These are phyloP conservation scores for Gallinago paraguaiae DNA, from an alignment of 2,113 vertebrate species.

Conservation along the genomic window DNA sequence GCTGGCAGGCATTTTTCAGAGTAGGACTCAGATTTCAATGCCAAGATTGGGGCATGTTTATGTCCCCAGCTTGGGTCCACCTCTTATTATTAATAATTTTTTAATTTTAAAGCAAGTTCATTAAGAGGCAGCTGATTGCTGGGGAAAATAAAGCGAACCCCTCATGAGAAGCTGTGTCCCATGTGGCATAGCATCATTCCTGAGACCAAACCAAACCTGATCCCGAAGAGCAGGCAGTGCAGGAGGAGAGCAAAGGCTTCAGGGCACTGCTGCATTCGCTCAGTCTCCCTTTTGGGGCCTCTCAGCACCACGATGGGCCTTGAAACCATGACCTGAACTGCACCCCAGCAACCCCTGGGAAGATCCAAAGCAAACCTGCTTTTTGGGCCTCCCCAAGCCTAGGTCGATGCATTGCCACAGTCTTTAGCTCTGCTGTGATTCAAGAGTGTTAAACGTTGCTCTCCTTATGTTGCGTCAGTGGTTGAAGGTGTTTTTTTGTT, in stretches of 20 bases:
- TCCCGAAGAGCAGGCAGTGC: neutral
- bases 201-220: neutral
- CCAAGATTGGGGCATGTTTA: neutral
- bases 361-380: neutral
- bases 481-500: neutral
- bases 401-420: neutral
- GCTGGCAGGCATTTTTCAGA: neutral
- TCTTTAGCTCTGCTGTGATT: neutral
- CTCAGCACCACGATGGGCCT: neutral
- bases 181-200: neutral
- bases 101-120: neutral
- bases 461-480: rapidly evolving
- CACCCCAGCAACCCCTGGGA: neutral
- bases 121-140: neutral
- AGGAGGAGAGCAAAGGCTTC: neutral
- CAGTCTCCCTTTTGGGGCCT: neutral
- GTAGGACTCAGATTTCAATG: neutral
- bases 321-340: neutral
- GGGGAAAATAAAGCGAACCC: neutral
- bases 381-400: neutral
- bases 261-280: neutral
- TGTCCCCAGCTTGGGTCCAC: neutral
- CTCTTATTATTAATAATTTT: neutral
- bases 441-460: neutral
- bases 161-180: neutral